These are phyloP conservation scores for Epinephelus coioides DNA, from an alignment of 2,797 vertebrate genomes.

Conservation along the genomic window DNA sequence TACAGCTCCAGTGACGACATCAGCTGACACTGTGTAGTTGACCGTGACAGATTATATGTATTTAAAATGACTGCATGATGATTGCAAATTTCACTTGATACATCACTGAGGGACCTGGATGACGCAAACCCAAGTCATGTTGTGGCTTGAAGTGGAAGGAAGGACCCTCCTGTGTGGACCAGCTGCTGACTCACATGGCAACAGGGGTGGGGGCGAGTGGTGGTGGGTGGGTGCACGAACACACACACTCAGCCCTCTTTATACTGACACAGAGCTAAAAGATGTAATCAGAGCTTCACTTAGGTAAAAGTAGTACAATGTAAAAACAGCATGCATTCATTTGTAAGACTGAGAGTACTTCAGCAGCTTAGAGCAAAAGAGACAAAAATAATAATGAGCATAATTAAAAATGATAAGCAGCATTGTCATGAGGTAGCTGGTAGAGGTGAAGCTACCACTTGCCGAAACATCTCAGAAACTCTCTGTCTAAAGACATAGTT, in stretches of 20 bases:
- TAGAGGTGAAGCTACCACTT: background rate
- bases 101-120: background rate
- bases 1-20: background rate
- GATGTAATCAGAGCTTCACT: background rate
- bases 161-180: slow-evolving; percentile 74
- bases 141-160: slow-evolving; percentile 12
- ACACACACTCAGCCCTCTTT: background rate
- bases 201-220: slow-evolving; percentile 8
- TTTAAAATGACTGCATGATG: background rate
- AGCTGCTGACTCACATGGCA: slow-evolving; percentile 68
- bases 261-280: background rate
- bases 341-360: background rate
- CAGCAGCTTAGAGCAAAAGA: background rate
- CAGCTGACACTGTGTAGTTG: background rate
- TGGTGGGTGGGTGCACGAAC: background rate
- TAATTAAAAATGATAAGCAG: background rate
- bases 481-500: too few species aligned
- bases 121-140: slow-evolving; percentile 8
- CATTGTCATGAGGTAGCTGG: background rate
- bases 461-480: too few species aligned
- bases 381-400: background rate
- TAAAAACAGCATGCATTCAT: background rate
- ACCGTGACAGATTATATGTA: background rate
- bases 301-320: background rate
- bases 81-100: background rate